Evolutionary conservation across 2,113 vertebrate genomes (phyloP).

Genomic region (Aegithalos caudatus): DNA sequence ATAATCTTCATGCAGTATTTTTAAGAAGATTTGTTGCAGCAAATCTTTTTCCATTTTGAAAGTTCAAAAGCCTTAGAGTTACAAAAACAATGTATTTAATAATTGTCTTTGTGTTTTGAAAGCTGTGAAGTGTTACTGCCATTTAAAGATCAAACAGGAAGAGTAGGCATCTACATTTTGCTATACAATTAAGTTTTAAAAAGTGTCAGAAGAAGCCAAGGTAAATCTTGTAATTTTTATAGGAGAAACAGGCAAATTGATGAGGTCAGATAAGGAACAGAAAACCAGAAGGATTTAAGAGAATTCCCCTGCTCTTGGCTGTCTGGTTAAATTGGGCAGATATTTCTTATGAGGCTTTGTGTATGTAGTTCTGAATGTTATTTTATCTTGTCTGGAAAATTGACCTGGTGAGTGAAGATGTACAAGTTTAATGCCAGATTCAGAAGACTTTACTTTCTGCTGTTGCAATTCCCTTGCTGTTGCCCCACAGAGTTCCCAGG

Average conservation of each 20-base stretch:
- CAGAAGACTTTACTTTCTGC: background rate
- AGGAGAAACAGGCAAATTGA: background rate
- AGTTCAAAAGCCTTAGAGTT: background rate
- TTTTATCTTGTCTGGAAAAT: background rate
- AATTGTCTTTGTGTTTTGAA: background rate
- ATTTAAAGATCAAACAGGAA: background rate
- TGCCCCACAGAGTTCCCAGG: background rate
- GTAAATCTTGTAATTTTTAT: background rate
- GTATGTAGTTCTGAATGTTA: background rate
- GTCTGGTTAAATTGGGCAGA: background rate
- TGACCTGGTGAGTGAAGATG: background rate
- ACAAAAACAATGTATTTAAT: background rate
- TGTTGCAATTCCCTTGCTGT: background rate
- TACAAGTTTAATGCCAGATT: background rate
- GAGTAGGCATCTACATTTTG: rapidly evolving
- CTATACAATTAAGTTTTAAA: background rate
- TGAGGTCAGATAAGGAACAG: background rate
- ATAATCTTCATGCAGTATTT: background rate
- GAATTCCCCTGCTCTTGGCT: background rate
- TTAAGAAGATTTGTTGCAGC: background rate
- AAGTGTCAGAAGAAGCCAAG: background rate
- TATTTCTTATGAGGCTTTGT: background rate
- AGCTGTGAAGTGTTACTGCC: background rate
- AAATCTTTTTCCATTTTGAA: background rate
- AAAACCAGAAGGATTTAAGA: background rate